These are phyloP conservation scores for Gavia stellata DNA, from an alignment of 2,113 vertebrate species.

Conservation along the genomic window DNA sequence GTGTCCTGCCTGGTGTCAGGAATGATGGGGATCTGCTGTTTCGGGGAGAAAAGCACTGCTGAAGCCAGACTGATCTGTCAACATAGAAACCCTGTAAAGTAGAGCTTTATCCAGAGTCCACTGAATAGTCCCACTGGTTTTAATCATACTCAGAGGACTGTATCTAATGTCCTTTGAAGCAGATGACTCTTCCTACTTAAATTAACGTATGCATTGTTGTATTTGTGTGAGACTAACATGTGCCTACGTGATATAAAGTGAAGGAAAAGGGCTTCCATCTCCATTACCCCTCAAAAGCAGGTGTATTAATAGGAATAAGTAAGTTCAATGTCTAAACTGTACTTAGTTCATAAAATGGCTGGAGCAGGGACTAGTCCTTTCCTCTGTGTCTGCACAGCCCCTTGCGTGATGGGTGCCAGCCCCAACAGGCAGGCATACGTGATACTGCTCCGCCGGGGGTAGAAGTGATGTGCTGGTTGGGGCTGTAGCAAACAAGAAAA, in stretches of 20 bases:
- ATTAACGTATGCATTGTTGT: background rate
- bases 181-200: background rate
- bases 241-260: background rate
- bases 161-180: background rate
- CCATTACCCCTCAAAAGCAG: background rate
- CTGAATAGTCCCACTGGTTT: background rate
- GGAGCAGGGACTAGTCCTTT: background rate
- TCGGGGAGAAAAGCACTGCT: background rate
- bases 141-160: background rate
- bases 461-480: background rate
- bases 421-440: background rate
- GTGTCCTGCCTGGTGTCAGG: conserved; percentile 6
- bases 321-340: background rate
- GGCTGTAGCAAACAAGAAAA: background rate
- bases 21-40: background rate
- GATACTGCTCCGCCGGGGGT: fast-evolving
- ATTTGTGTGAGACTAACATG: background rate
- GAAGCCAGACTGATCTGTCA: background rate
- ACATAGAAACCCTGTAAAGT: background rate
- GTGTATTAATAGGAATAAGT: background rate
- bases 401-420: fast-evolving
- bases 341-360: background rate
- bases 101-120: background rate
- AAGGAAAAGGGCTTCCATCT: background rate
- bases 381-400: background rate